Conservation (phyloP, 92 coral and sea anemone genomes). For the Isaurus tuberculatus region DNA sequence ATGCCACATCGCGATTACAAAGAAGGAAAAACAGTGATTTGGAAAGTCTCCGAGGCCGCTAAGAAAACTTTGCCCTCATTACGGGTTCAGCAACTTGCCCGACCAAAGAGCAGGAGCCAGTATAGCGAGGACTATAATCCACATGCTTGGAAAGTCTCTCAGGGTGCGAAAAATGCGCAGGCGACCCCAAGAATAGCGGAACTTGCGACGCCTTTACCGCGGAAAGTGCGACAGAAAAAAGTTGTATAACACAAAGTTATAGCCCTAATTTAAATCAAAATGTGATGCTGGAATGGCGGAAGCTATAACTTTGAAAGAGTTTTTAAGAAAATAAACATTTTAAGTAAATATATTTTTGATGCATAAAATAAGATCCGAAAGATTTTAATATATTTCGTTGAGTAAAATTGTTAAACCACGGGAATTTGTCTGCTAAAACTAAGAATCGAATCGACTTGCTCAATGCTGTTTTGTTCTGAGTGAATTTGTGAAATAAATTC, state of each 20-base stretch:
- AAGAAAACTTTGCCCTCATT: conserved; percentile 91
- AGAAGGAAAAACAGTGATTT: conserved; percentile 84
- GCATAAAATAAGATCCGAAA: not conserved
- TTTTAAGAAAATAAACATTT: not conserved
- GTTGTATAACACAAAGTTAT: conserved; percentile 25
- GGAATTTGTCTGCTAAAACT: too few relatives aligned
- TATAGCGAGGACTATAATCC: conserved; percentile 89
- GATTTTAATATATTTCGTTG: too few relatives aligned
- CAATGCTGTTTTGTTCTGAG: too few relatives aligned
- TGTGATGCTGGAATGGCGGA: not conserved
- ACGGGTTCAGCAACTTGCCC: conserved; percentile 91
- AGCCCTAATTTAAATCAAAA: not conserved
- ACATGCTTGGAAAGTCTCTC: conserved; percentile 91
- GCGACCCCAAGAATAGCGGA: conserved; percentile 93
- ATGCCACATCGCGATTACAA: conserved; percentile 82
- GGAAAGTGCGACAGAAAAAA: conserved; percentile 90
- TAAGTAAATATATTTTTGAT: not conserved
- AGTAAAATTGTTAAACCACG: too few relatives aligned
- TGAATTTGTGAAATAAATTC: too few relatives aligned
- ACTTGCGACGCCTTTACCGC: conserved; percentile 89
- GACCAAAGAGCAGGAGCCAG: conserved; percentile 94
- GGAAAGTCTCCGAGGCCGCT: conserved; percentile 84
- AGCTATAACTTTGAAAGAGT: not conserved
- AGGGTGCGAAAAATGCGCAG: conserved; percentile 91
- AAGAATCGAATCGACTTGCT: too few relatives aligned